Evolutionary conservation across 2,888 invertebrate species (phyloP).

Genomic region (Drosophila kanekoi): DNA sequence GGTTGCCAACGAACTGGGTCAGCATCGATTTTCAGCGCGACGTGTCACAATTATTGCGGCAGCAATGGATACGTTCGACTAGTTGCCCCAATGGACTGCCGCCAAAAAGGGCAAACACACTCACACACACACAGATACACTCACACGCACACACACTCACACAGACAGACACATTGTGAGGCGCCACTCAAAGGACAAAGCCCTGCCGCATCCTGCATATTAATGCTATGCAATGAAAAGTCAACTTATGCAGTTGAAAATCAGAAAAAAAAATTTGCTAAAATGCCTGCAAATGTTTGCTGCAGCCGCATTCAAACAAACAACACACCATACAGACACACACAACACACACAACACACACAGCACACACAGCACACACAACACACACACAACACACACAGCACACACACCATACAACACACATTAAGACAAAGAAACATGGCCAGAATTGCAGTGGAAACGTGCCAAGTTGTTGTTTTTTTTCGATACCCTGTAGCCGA

Average conservation of each 20-base stretch:
- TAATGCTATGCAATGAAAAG: constrained; percentile 48
- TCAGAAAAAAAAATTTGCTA: constrained; percentile 11
- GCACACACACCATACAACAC: constrained; percentile 7
- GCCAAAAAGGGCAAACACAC: constrained; percentile 19
- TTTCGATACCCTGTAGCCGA: background rate
- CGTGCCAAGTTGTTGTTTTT: constrained; percentile 71
- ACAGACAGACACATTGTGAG: background rate
- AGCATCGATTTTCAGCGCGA: constrained; percentile 77
- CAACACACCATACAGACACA: constrained; percentile 16
- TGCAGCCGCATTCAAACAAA: constrained; percentile 37
- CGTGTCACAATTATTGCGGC: constrained; percentile 75
- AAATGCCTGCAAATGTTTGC: constrained; percentile 44
- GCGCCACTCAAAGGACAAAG: constrained; percentile 39
- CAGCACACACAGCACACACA: too few species aligned
- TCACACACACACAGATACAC: background rate
- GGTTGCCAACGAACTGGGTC: constrained; percentile 67
- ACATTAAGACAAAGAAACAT: constrained; percentile 52
- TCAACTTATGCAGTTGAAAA: constrained; percentile 29
- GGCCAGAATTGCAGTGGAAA: constrained; percentile 73
- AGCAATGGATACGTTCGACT: constrained; percentile 28
- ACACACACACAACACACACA: background rate
- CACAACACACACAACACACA: constrained; percentile 8
- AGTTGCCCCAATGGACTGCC: constrained; percentile 33
- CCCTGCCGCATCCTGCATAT: constrained; percentile 57
- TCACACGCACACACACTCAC: too few species aligned